Percentiles rank a stretch among this genome's conserved stretches.
Conservation (phyloP, 2,888 invertebrate genomes). For the Azorinus chamasolen region DNA sequence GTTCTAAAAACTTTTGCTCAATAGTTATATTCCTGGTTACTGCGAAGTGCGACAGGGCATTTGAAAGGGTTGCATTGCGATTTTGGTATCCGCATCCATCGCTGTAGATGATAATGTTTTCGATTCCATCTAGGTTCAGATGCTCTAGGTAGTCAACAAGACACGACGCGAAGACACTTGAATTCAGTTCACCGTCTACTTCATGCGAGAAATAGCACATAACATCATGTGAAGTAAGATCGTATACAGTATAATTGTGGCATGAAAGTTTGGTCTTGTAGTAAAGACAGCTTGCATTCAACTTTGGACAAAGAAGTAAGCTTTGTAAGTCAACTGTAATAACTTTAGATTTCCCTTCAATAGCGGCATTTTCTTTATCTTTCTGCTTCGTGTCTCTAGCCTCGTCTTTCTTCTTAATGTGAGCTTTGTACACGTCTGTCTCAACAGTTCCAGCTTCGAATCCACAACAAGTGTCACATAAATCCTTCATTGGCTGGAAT, state of each 20-base stretch:
- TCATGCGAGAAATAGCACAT: slow-evolving; percentile 60
- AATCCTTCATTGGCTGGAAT: too few relatives aligned
- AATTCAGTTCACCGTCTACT: slow-evolving; percentile 50
- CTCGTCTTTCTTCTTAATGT: too few relatives aligned
- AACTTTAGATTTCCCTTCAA: not conserved
- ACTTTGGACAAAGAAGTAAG: not conserved
- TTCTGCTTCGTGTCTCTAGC: too few relatives aligned
- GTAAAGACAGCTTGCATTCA: slow-evolving; percentile 25
- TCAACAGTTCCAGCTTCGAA: too few relatives aligned
- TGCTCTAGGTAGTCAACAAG: slow-evolving; percentile 31
- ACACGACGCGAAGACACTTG: slow-evolving; percentile 43
- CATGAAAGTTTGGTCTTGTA: slow-evolving; percentile 54
- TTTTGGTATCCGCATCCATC: too few relatives aligned
- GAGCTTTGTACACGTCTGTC: too few relatives aligned
- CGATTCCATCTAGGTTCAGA: slow-evolving; percentile 8
- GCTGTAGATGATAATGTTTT: slow-evolving; percentile 40
- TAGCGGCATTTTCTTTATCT: too few relatives aligned
- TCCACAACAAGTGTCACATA: too few relatives aligned
- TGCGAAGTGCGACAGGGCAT: slow-evolving; percentile 39
- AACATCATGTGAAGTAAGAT: slow-evolving; percentile 19
- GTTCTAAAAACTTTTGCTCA: slow-evolving; percentile 51
- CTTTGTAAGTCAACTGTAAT: not conserved
- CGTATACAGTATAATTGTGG: slow-evolving; percentile 54
- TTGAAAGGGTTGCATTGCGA: slow-evolving; percentile 26
- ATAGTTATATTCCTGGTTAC: slow-evolving; percentile 34